Conservation (phyloP, 2,888 invertebrate species). For the Didymodactylos carnosus region DNA sequence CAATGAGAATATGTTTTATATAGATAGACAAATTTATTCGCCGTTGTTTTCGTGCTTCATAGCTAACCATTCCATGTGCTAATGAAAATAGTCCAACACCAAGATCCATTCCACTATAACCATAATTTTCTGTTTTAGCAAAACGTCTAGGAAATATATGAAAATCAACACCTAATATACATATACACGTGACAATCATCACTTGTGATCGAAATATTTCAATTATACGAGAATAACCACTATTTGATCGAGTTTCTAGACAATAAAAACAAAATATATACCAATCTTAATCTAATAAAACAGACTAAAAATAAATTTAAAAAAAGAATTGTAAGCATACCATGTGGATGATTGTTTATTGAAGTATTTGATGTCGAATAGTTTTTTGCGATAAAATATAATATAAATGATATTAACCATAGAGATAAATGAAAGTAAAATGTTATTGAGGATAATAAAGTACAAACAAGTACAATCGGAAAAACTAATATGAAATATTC, state of each 20-base stretch:
- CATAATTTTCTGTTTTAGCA: conserved; percentile 66
- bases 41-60: conserved; percentile 40
- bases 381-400: not conserved
- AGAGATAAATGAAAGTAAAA: not conserved
- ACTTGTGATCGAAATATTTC: not conserved
- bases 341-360: not conserved
- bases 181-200: conserved; percentile 2
- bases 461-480: conserved; percentile 17
- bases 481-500: conserved; percentile 18
- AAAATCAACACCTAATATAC: conserved; percentile 82
- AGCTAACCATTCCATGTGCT: conserved; percentile 45
- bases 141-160: conserved; percentile 58
- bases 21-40: not conserved
- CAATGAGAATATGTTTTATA: not conserved
- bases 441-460: not conserved
- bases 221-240: not conserved
- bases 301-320: not conserved
- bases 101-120: conserved; percentile 52
- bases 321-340: not conserved
- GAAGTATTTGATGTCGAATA: no score
- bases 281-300: no score
- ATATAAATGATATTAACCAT: not conserved
- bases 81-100: conserved; percentile 6
- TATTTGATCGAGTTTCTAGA: no score
- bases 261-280: conserved; percentile 13